These are phyloP conservation scores for Chymomyza procnemis DNA, from an alignment of 2,888 invertebrate species.

Conservation along the genomic window DNA sequence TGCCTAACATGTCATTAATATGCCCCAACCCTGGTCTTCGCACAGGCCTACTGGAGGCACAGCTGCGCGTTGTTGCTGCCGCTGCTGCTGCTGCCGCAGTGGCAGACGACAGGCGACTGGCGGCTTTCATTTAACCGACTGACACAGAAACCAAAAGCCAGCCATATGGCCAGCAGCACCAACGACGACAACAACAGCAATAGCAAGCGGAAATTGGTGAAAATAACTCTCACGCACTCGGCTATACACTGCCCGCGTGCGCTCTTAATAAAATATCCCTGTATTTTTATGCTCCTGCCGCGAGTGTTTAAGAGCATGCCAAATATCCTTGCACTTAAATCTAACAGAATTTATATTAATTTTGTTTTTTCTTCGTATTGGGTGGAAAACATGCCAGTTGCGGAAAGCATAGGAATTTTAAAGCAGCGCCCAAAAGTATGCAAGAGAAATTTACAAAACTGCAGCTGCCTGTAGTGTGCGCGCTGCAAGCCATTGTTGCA, in stretches of 20 bases:
- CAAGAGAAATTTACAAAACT: constrained; percentile 10
- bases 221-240: constrained; percentile 11
- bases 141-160: constrained; percentile 60
- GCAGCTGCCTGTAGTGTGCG: neutral
- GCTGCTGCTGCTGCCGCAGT: neutral
- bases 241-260: no score
- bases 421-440: constrained; percentile 26
- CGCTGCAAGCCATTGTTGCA: neutral
- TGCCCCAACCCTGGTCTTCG: constrained; percentile 35
- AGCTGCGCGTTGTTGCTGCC: neutral
- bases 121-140: constrained; percentile 65
- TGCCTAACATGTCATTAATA: constrained; percentile 73
- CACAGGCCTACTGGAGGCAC: constrained; percentile 15
- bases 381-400: constrained; percentile 5
- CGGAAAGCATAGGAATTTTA: constrained; percentile 4
- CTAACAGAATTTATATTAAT: neutral
- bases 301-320: neutral
- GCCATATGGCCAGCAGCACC: constrained; percentile 17
- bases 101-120: constrained; percentile 34
- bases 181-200: constrained; percentile 6
- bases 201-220: constrained; percentile 33
- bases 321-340: neutral
- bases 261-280: constrained; percentile 43
- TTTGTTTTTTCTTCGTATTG: neutral
- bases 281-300: constrained; percentile 44